These are phyloP conservation scores for Andricus grossulariae DNA, from an alignment of 1,140 invertebrate species.

Conservation along the genomic window DNA sequence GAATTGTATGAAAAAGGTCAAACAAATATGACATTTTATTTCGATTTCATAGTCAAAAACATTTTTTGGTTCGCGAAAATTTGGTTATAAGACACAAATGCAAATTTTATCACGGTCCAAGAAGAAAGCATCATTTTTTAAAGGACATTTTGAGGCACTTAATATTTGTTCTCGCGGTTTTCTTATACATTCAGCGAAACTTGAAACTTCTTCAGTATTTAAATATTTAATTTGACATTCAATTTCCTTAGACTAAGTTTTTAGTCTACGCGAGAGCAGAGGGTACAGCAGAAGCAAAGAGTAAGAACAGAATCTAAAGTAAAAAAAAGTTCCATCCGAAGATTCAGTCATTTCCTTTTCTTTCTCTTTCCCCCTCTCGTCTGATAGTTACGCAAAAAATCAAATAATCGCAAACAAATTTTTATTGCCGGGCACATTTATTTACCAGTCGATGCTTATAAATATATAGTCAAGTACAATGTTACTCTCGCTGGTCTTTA, in stretches of 20 bases:
- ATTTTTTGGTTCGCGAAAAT: neutral
- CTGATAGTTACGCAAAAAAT: neutral
- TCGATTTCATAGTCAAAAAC: neutral
- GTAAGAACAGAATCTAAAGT: slow-evolving; percentile 9
- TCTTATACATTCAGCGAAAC: neutral
- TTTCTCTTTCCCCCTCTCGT: neutral
- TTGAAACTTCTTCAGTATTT: slow-evolving; percentile 9
- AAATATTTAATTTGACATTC: slow-evolving; percentile 10
- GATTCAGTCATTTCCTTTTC: neutral
- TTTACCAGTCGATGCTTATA: slow-evolving; percentile 60
- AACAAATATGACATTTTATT: slow-evolving; percentile 19
- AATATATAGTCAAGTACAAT: slow-evolving; percentile 58
- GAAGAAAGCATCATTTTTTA: slow-evolving; percentile 15
- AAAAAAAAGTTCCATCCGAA: slow-evolving; percentile 24
- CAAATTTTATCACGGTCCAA: slow-evolving; percentile 6
- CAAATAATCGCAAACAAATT: slow-evolving; percentile 43
- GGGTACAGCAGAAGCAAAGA: too few species aligned
- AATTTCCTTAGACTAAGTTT: slow-evolving; percentile 31
- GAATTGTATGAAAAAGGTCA: neutral
- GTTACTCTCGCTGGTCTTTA: slow-evolving; percentile 43
- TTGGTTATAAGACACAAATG: neutral
- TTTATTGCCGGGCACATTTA: slow-evolving; percentile 60
- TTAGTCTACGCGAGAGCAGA: neutral
- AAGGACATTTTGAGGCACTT: slow-evolving; percentile 8
- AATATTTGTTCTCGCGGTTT: slow-evolving; percentile 7